These are phyloP conservation scores for Drosophila vallismaia DNA, from an alignment of 2,888 invertebrate species.

Conservation along the genomic window DNA sequence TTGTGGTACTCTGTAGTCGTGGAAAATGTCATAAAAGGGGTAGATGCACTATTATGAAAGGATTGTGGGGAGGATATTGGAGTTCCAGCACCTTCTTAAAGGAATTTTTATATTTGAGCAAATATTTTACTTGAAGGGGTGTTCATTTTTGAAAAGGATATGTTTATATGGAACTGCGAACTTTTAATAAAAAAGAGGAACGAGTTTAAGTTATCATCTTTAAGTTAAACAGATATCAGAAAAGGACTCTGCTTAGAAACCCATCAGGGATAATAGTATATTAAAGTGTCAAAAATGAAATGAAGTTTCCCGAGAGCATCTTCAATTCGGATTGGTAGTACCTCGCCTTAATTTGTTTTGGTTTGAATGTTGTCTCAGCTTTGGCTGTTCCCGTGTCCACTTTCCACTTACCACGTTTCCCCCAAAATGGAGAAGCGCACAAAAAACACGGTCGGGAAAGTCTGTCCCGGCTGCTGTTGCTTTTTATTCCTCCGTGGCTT, in stretches of 20 bases:
- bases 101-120: not conserved
- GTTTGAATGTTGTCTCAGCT: conserved; percentile 63
- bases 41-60: conserved; percentile 16
- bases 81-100: not conserved
- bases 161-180: too few relatives aligned
- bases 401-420: conserved; percentile 9
- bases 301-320: conserved; percentile 13
- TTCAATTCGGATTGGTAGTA: not conserved
- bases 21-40: conserved; percentile 15
- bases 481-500: conserved; percentile 44
- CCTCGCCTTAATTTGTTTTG: conserved; percentile 18
- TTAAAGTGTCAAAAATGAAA: not conserved
- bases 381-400: conserved; percentile 49
- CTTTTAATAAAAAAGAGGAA: too few relatives aligned
- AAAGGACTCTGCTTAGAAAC: too few relatives aligned
- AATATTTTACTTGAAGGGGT: not conserved
- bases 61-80: not conserved
- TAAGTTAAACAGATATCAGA: too few relatives aligned
- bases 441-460: conserved; percentile 52
- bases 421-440: conserved; percentile 14
- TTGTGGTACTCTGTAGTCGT: conserved; percentile 5
- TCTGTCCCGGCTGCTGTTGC: conserved; percentile 51
- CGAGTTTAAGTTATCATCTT: too few relatives aligned
- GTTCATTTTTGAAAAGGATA: too few relatives aligned
- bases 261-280: not conserved